phyloP scores from a whole-genome alignment of 2,888 invertebrate species.

The Lepidocyrtinus sp. region DNA sequence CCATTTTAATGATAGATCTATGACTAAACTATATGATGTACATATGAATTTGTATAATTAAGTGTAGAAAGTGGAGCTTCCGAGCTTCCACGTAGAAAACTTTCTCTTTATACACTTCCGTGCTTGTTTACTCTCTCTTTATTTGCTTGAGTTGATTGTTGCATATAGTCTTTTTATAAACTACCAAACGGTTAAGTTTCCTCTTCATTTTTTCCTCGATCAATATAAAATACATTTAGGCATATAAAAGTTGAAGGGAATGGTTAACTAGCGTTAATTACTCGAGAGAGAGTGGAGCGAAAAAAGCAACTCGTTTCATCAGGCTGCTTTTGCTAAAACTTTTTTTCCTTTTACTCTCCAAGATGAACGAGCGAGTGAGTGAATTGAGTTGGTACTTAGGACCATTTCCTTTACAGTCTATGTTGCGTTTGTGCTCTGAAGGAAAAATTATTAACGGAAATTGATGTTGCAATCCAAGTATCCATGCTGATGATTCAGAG shows the following conservation, averaged over 20 bases:
- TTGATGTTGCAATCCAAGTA: not conserved
- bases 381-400: not conserved
- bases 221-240: not conserved
- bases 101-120: not conserved
- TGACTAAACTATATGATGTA: no score
- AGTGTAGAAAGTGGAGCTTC: no score
- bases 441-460: not conserved
- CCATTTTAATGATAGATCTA: no score
- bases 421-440: not conserved
- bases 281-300: slow-evolving; percentile 13
- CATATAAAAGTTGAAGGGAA: not conserved
- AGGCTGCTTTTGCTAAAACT: not conserved
- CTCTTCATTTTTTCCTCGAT: not conserved
- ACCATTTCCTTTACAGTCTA: not conserved
- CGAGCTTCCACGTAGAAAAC: no score
- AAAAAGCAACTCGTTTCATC: slow-evolving; percentile 27
- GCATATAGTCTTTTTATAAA: not conserved
- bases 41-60: no score
- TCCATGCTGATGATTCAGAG: no score
- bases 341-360: not conserved
- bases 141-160: not conserved
- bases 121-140: not conserved
- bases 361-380: not conserved
- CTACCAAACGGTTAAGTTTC: not conserved
- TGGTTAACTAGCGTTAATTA: slow-evolving; percentile 26